Evolutionary conservation across 1,140 invertebrate species (phyloP), one percentile per base, ranked within the genome.

Genomic region (Calephelis virginiensis): DNA sequence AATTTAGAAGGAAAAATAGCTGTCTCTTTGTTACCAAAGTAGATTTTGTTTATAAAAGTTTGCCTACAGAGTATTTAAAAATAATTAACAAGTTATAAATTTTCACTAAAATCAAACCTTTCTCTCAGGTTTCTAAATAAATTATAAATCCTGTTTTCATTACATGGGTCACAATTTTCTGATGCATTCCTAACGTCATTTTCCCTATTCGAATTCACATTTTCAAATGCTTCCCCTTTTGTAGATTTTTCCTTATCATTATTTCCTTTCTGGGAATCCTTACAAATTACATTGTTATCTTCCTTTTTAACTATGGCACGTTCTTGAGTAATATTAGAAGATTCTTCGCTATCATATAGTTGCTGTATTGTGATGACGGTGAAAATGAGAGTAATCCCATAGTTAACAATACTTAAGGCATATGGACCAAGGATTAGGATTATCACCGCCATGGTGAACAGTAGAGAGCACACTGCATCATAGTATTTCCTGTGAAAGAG

Each of bases 381-480:
- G 70, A 94, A 93, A 56, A 92, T 83, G 8, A 83, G 80, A 11
- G 92, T 88, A 14, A 94, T 81, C 14, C 92, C 83, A 80, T 92
- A 93, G 73, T 92, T 94, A 5, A 94, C 82, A 12, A 93, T 76
- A 70, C 91, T 92, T 8, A 94, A 73, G 0, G 92, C 91, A n/a
- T 92, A 84, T 45, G 93, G 91, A 10, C 92, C 92, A 66, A 93
- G 91, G 5, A 93, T 81, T 53, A 94, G 74, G 43, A 91, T 86
- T 40, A 92, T 75, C 8, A 93, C 81, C 12, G 92, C 92, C 45
- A 92, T 79, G 2, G 89, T 66, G 67, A 93, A 92, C 2, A 94
- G 70, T 12, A 93, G n/a, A 4, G 90, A 71, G 7, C 90, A 78
- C 1, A 94, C 66, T 40, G 85, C 47, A 61, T 85, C 85, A 77